Conservation (phyloP, 1,140 invertebrate genomes). For the Arctopsyche grandis region DNA sequence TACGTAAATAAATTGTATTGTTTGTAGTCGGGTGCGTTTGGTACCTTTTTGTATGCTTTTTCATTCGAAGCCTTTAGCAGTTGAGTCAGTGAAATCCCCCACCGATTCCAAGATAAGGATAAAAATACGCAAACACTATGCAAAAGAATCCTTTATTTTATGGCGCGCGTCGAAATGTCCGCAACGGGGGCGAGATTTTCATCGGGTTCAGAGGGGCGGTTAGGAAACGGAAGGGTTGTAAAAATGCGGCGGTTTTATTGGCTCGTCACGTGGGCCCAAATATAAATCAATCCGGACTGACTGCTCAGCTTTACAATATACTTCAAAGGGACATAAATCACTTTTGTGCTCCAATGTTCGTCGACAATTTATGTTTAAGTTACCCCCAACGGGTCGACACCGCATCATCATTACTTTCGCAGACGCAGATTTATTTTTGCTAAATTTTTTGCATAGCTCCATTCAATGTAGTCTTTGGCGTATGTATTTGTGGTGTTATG, state of each 20-base stretch:
- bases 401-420: too few relatives aligned
- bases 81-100: too few relatives aligned
- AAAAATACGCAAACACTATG: too few relatives aligned
- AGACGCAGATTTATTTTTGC: too few relatives aligned
- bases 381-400: background rate
- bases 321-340: conserved; percentile 29
- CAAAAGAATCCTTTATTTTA: background rate
- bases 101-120: too few relatives aligned
- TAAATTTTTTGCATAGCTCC: too few relatives aligned
- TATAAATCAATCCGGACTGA: conserved; percentile 24
- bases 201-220: background rate
- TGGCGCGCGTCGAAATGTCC: background rate
- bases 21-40: too few relatives aligned
- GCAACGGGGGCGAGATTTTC: background rate
- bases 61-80: too few relatives aligned
- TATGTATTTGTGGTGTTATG: too few relatives aligned
- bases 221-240: conserved; percentile 8
- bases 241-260: conserved; percentile 15
- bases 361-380: background rate
- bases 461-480: too few relatives aligned
- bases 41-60: too few relatives aligned
- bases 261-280: conserved; percentile 16
- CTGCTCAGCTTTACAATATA: conserved; percentile 17
- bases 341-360: conserved; percentile 6
- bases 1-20: too few relatives aligned